Base-by-base conservation (phyloP, 2,888 invertebrate genomes). In the Orthosia gracilis region DNA sequence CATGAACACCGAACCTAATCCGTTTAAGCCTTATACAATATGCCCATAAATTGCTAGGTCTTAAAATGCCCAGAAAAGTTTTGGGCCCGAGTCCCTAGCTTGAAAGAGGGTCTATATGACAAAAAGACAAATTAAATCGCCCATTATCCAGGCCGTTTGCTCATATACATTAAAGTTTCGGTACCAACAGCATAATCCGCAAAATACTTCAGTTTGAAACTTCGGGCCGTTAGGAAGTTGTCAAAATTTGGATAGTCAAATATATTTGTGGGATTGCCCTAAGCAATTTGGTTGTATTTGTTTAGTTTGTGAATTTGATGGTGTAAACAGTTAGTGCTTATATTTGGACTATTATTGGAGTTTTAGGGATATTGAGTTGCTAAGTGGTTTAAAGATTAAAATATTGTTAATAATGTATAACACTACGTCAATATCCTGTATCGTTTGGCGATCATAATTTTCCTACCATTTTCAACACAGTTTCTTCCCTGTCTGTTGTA, bases 101-200 rank as follows among this genome's bases (percentile, higher is more conserved):
- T 59, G 54, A 17, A n/a, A 40, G 40, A 13, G n/a, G 17, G 69
- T 63, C 67, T 65, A 26, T 66, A 54, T 68, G 72, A 64, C 86
- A 85, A 84, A 84, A 86, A 86, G 81, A 78, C 69, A 74, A 84
- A 86, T 78, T 84, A 85, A 84, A 73, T 81, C 63, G 61, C 55
- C 70, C 73, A 81, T 84, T 78, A 86, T 69, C 70, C 73, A 64
- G 49, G 13, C 74, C 64, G 59, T 79, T 76, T 68, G 64, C 15
- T n/a, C 73, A 52, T 76, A 74, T 69, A 81, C 68, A 81, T 86
- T 81, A 73, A 84, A 86, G 72, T 86, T 85, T 78, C 57, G 77
- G 65, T 52, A 55, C 40, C 40, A 9, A 40, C 55, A 55, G 59
- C 59, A 73, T 86, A 83, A 84, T 80, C 84, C 80, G 57, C 61